Base-by-base conservation (phyloP, 2,797 vertebrate species). In the Pyrocephalus nanus region DNA sequence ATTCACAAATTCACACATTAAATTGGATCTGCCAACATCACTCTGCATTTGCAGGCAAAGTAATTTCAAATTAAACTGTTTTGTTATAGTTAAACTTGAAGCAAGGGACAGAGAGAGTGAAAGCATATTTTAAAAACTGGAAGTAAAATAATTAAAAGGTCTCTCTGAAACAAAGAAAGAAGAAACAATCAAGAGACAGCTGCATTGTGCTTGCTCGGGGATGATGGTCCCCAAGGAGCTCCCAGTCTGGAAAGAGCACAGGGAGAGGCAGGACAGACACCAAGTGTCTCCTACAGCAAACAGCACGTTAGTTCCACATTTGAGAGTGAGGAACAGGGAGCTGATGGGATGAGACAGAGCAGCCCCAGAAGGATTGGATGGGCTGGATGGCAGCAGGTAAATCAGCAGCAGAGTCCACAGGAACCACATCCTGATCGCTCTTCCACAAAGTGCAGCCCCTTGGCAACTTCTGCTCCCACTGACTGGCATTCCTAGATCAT, bases 221-320 rank as follows among this genome's bases (percentile, higher is more conserved):
- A 7, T 17, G 54, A 47, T 18, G 40, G 32, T 64, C 34, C 43
- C 55, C 40, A 58, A 36, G 61, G 61, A 79, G 57, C 69, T 92
- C 23, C 55, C 42, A 30, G 66, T 3, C 15, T 67, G 72, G 30
- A 32, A 70, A 55, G 38, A 55, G 64, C 65, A 53, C 12, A 7
- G 16, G 30, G 42, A 92, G 14, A 62, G 47, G 43, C 4, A 6
- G 9, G 26, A 54, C 42, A 14, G 0, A 25, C 47, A 20, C 3
- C 4, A 73, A 17, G 27, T 27, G 71, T 65, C 47, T 62, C 70
- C 70, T 36, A 3, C 29, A 18, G 62, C 78, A 61, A 73, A 20
- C 16, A 40, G 78, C 45, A 48, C 1, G 0, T 12, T 3, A 21
- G 45, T 7, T 42, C 20, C 67, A 29, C 14, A 0, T 1, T 2